These are phyloP conservation scores for Leptinotarsa tumamoca DNA, from an alignment of 2,888 invertebrate species.

Conservation along the genomic window DNA sequence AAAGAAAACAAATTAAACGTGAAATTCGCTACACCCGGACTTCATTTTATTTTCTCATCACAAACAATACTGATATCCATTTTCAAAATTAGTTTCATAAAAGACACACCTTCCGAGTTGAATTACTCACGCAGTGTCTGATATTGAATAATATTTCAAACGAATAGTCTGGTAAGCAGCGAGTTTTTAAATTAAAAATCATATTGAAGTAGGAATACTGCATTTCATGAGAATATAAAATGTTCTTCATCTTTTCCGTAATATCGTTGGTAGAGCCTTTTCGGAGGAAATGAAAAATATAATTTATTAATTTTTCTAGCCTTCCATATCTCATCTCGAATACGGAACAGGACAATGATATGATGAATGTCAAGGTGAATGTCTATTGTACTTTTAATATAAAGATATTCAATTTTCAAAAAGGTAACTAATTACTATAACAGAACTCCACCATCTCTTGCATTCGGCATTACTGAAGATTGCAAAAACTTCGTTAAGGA, in stretches of 20 bases:
- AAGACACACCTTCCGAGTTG: slow-evolving; percentile 37
- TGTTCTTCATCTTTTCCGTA: neutral
- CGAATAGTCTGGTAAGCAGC: slow-evolving; percentile 30
- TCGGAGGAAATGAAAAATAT: slow-evolving; percentile 2
- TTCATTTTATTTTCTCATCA: slow-evolving; percentile 8
- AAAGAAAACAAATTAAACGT: neutral
- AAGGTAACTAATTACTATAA: too few species aligned
- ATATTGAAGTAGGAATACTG: slow-evolving; percentile 1
- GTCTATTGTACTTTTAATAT: too few species aligned
- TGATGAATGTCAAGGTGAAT: too few species aligned
- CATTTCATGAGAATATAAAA: neutral
- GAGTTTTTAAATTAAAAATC: slow-evolving; percentile 33
- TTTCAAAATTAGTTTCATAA: slow-evolving; percentile 39
- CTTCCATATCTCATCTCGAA: too few species aligned
- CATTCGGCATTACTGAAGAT: too few species aligned
- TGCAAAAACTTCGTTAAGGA: too few species aligned
- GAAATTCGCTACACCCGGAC: slow-evolving; percentile 4
- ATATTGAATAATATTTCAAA: slow-evolving; percentile 40
- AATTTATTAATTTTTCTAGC: too few species aligned
- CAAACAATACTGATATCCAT: slow-evolving; percentile 30
- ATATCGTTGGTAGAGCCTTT: neutral
- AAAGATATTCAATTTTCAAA: too few species aligned
- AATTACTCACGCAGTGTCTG: slow-evolving; percentile 35
- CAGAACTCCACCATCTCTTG: too few species aligned
- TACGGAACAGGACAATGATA: too few species aligned